Conservation (phyloP, 1,140 invertebrate genomes). For the Micrasema longulum region DNA sequence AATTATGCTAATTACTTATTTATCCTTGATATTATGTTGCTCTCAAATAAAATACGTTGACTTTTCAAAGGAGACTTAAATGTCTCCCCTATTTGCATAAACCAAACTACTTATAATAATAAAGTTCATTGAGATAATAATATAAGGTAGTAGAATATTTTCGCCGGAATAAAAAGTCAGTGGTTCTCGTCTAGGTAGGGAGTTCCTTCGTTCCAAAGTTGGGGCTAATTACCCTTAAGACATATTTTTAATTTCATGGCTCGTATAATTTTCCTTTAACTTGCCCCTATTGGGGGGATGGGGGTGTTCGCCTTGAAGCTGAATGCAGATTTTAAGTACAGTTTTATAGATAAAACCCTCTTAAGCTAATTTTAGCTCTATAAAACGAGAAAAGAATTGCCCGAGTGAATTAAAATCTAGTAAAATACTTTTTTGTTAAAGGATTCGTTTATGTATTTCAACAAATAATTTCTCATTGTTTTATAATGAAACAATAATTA, state of each 20-base stretch:
- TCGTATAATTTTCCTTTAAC: conserved; percentile 63
- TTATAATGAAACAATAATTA: no score
- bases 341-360: conserved; percentile 32
- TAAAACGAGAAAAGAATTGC: not conserved
- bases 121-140: conserved; percentile 40
- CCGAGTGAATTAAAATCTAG: not conserved
- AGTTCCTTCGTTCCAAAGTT: conserved; percentile 7
- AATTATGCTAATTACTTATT: no score
- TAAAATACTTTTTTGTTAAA: no score
- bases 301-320: conserved; percentile 9
- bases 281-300: conserved; percentile 35
- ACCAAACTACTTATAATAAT: conserved; percentile 32
- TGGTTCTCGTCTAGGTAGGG: conserved; percentile 33
- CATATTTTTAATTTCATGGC: conserved; percentile 72
- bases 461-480: no score
- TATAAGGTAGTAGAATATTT: conserved; percentile 36
- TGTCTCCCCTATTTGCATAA: conserved; percentile 27
- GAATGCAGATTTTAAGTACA: conserved; percentile 38
- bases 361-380: conserved; percentile 33
- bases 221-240: conserved; percentile 71
- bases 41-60: not conserved
- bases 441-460: no score
- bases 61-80: conserved; percentile 23
- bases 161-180: conserved; percentile 41
- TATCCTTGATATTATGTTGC: no score